A percentile compares a stretch with the other conserved stretches of the same genome.
phyloP scores from a whole-genome alignment of 2,797 vertebrate species.

The Sternarchorhynchus goeldii region DNA sequence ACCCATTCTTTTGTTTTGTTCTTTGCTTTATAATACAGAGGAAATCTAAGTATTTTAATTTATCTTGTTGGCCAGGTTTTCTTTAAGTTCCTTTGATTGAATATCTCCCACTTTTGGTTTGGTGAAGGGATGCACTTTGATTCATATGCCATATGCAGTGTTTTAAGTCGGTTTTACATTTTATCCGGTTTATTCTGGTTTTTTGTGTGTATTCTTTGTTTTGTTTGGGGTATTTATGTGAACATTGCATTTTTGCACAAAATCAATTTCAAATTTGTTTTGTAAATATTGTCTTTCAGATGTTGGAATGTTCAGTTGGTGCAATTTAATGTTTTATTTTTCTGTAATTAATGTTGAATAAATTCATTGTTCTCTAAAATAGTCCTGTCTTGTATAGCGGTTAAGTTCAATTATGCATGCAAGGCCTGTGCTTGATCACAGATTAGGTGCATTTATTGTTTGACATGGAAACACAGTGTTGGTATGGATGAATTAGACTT shows the following conservation, averaged over 20 bases:
- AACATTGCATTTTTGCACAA: neutral
- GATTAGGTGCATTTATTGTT: neutral
- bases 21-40: too few relatives aligned
- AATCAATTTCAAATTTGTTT: neutral
- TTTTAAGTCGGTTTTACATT: constrained; percentile 22
- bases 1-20: neutral
- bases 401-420: too few relatives aligned
- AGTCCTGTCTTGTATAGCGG: too few relatives aligned
- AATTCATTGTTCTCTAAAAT: neutral
- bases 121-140: constrained; percentile 17
- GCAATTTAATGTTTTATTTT: constrained; percentile 38
- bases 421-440: too few relatives aligned
- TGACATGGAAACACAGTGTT: neutral
- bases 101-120: constrained; percentile 16
- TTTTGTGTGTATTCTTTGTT: neutral
- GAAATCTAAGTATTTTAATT: neutral
- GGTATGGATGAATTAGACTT: neutral
- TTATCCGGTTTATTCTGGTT: neutral
- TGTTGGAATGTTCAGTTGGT: constrained; percentile 21
- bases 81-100: neutral
- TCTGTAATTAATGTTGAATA: constrained; percentile 32
- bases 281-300: constrained; percentile 14
- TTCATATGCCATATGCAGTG: neutral
- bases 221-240: neutral
- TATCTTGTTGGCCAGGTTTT: neutral